phyloP scores from a whole-genome alignment of 2,113 vertebrate species.

The Coturnix japonica region DNA sequence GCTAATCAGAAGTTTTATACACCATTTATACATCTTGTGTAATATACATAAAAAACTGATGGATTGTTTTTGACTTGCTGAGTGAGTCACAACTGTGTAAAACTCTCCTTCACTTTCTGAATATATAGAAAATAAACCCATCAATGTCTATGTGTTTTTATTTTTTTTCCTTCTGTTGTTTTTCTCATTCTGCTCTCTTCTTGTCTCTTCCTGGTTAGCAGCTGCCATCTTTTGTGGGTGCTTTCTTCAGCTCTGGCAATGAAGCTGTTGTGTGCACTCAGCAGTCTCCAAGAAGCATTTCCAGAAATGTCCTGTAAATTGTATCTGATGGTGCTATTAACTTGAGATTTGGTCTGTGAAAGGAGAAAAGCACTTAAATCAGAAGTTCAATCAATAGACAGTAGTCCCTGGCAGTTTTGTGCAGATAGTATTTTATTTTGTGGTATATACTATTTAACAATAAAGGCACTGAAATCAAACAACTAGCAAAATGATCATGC shows the following conservation, averaged over 20 bases:
- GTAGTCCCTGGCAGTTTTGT: background rate
- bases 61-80: background rate
- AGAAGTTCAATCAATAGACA: background rate
- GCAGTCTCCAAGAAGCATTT: background rate
- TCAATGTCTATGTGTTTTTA: background rate
- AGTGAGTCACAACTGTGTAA: background rate
- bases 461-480: background rate
- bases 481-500: background rate
- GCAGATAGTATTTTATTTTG: background rate
- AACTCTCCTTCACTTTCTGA: background rate
- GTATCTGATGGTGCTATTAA: background rate
- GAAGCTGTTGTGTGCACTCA: background rate
- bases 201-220: background rate
- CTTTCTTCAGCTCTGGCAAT: background rate
- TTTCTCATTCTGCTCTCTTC: background rate
- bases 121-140: background rate
- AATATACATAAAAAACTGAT: background rate
- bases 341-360: background rate
- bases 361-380: background rate
- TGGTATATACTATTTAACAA: background rate
- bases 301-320: background rate
- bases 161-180: background rate
- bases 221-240: background rate
- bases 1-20: background rate
- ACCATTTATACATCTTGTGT: background rate